Conservation (phyloP, 1,140 invertebrate genomes). For the Heliothis subflexa region DNA sequence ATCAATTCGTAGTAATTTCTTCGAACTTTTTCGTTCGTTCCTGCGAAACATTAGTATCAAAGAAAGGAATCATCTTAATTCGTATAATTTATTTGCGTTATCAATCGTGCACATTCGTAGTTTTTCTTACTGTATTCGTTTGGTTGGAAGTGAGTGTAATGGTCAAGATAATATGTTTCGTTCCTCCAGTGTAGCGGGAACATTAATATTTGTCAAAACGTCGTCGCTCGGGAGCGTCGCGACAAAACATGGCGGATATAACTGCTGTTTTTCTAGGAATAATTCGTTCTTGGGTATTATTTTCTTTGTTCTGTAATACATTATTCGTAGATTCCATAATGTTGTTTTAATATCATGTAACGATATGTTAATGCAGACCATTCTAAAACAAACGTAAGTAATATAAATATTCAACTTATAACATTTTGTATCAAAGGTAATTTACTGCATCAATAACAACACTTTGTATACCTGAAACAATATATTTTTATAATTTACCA, state of each 20-base stretch:
- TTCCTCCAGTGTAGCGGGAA: slow-evolving; percentile 48
- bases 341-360: neutral
- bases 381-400: too few relatives aligned
- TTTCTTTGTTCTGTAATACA: neutral
- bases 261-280: slow-evolving; percentile 40
- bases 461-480: too few relatives aligned
- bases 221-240: slow-evolving; percentile 48
- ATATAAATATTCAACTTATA: too few relatives aligned
- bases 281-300: slow-evolving; percentile 28
- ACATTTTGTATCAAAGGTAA: too few relatives aligned
- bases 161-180: slow-evolving; percentile 54
- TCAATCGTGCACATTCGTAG: slow-evolving; percentile 42
- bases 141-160: slow-evolving; percentile 46
- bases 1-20: neutral
- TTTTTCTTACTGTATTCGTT: slow-evolving; percentile 42
- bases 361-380: too few relatives aligned
- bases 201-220: slow-evolving; percentile 64
- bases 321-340: neutral
- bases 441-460: too few relatives aligned
- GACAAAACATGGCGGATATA: slow-evolving; percentile 50
- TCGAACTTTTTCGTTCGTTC: neutral
- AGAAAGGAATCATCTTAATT: slow-evolving; percentile 24
- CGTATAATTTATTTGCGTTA: slow-evolving; percentile 39
- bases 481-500: too few relatives aligned
- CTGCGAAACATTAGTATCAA: neutral